Percentiles rank a stretch among this genome's conserved stretches.
These are phyloP conservation scores for Wasmannia auropunctata DNA, from an alignment of 1,140 invertebrate species.

Conservation along the genomic window DNA sequence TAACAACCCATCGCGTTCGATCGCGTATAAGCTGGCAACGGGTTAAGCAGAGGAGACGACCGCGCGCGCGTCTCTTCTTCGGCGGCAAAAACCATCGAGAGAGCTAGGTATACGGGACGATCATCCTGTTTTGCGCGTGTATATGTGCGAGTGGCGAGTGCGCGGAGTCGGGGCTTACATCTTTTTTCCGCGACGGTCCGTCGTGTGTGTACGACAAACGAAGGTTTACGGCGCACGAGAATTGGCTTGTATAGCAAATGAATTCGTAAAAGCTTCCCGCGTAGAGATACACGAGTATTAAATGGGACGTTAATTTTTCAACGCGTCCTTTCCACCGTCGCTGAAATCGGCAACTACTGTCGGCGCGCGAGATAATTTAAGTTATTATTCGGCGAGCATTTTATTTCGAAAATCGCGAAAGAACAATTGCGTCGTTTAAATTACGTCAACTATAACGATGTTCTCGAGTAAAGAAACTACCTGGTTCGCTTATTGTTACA, in stretches of 20 bases:
- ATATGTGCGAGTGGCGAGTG: background rate
- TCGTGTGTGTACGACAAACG: background rate
- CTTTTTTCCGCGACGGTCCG: conserved; percentile 32
- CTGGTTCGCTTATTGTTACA: background rate
- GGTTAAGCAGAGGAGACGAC: conserved; percentile 32
- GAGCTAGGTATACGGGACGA: background rate
- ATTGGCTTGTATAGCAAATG: background rate
- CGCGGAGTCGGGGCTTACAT: conserved; percentile 27
- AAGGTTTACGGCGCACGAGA: background rate
- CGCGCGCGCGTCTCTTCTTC: conserved; percentile 12
- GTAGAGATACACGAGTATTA: background rate
- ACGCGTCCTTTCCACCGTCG: background rate
- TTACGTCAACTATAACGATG: background rate
- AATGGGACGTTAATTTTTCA: background rate
- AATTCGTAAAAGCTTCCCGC: conserved; percentile 12
- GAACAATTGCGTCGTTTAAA: background rate
- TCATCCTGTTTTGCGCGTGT: conserved; percentile 20
- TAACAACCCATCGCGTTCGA: conserved; percentile 18
- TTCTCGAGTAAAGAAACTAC: background rate
- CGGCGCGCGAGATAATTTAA: background rate
- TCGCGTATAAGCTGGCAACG: conserved; percentile 21
- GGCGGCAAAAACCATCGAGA: conserved; percentile 14
- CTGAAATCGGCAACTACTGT: background rate
- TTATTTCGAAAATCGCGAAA: background rate
- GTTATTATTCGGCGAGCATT: background rate